Percentiles rank a stretch among this genome's conserved stretches.
These are phyloP conservation scores for Eira barbara DNA, from an alignment of 2,113 vertebrate genomes.

Conservation along the genomic window DNA sequence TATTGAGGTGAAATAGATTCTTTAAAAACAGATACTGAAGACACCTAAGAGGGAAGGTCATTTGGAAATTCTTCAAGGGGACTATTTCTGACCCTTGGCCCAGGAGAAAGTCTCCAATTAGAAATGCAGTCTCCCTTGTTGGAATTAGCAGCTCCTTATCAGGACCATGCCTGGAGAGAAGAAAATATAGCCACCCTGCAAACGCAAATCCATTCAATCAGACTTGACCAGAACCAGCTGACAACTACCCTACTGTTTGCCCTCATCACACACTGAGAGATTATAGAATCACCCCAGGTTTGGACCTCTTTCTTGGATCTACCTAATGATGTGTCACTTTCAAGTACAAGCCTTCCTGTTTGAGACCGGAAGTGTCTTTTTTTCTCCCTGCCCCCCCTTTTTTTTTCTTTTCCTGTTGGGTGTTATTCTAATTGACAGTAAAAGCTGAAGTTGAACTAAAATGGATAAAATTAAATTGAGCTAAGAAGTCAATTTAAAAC, in stretches of 20 bases:
- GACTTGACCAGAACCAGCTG: not conserved
- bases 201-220: not conserved
- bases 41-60: not conserved
- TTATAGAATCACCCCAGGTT: not conserved
- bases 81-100: too few relatives aligned
- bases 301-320: not conserved
- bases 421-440: not conserved
- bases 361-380: not conserved
- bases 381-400: rapidly evolving
- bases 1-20: not conserved
- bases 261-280: not conserved
- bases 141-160: not conserved
- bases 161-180: not conserved
- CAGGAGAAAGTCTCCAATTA: not conserved
- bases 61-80: not conserved
- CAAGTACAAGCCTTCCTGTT: not conserved
- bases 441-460: constrained; percentile 45
- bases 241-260: not conserved
- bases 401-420: not conserved
- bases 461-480: constrained; percentile 47
- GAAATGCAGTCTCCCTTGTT: not conserved
- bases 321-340: not conserved
- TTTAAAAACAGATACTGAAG: not conserved
- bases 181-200: not conserved
- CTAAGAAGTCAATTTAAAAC: constrained; percentile 47